phyloP scores from a whole-genome alignment of 2,888 invertebrate genomes.

The Strigamia maritima region DNA sequence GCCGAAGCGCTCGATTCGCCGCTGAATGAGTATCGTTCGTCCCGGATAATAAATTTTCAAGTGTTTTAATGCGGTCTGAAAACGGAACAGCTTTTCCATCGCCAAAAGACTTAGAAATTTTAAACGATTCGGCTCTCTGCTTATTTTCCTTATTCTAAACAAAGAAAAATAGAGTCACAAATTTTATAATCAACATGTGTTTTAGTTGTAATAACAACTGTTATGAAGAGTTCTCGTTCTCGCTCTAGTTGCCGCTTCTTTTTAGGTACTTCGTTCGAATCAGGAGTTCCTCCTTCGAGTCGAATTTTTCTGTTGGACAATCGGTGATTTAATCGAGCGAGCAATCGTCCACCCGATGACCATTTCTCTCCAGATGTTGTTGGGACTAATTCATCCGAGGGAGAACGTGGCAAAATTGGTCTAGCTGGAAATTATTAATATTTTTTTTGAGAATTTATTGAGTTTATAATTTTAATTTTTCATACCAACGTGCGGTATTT shows the following conservation, averaged over 20 bases:
- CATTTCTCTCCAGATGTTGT: not conserved
- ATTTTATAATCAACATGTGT: too few species aligned
- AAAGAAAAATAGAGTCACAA: not conserved
- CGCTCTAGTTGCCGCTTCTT: conserved; percentile 41
- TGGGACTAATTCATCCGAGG: conserved; percentile 38
- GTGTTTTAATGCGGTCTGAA: conserved; percentile 36
- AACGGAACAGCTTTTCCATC: conserved; percentile 24
- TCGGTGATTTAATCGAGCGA: conserved; percentile 39
- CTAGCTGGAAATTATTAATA: conserved; percentile 34
- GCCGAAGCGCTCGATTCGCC: conserved; percentile 48
- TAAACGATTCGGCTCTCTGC: not conserved
- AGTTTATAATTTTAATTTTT: not conserved
- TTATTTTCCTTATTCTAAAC: conserved; percentile 15
- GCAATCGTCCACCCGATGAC: conserved; percentile 9
- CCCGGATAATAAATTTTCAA: conserved; percentile 39
- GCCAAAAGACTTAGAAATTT: not conserved
- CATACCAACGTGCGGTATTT: conserved; percentile 69
- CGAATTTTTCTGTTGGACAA: conserved; percentile 36
- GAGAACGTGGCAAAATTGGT: conserved; percentile 38
- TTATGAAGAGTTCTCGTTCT: conserved; percentile 42
- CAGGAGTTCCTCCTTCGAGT: not conserved
- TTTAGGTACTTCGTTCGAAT: conserved; percentile 35
- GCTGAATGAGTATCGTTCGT: conserved; percentile 39
- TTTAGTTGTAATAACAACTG: conserved; percentile 26
- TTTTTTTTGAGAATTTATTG: not conserved